Evolutionary conservation across 1,140 invertebrate genomes (phyloP).

Genomic region (Plectus sambesii): DNA sequence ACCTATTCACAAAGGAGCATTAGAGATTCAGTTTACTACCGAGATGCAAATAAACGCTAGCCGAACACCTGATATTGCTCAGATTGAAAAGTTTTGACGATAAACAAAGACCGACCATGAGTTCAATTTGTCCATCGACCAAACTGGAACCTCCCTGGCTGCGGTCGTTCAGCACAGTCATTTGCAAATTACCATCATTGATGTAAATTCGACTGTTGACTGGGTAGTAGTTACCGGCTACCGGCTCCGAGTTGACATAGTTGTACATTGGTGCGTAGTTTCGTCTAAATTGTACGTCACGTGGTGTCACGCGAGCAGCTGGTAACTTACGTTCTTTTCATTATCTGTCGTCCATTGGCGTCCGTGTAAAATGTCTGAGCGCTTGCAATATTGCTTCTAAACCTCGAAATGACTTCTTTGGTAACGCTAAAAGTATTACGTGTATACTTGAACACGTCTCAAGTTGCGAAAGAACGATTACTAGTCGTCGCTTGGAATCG

Average conservation of each 20-base stretch:
- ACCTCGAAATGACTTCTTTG: constrained; percentile 67
- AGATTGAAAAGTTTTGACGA: too few species aligned
- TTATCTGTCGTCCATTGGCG: constrained; percentile 73
- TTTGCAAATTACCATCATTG: constrained; percentile 47
- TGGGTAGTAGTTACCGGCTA: constrained; percentile 80
- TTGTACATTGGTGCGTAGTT: constrained; percentile 65
- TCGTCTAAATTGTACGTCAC: constrained; percentile 45
- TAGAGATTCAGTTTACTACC: too few species aligned
- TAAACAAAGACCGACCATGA: constrained; percentile 46
- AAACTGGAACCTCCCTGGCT: constrained; percentile 71
- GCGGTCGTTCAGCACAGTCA: constrained; percentile 65
- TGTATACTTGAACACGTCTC: constrained; percentile 1
- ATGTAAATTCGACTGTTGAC: constrained; percentile 70
- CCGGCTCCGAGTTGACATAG: constrained; percentile 52
- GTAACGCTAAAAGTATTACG: constrained; percentile 57
- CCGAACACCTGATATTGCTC: too few species aligned
- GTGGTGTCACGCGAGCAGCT: too few species aligned
- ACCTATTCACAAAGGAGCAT: too few species aligned
- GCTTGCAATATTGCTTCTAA: constrained; percentile 54
- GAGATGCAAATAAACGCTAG: too few species aligned
- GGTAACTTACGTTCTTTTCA: constrained; percentile 54
- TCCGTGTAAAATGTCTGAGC: constrained; percentile 72
- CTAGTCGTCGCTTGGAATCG: constrained; percentile 56
- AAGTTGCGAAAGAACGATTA: not conserved
- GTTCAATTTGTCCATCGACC: constrained; percentile 52